A percentile compares a stretch with the other conserved stretches of the same genome.
Evolutionary conservation across 2,888 invertebrate genomes (phyloP).

Genomic region (Pristionchus arcanus): DNA sequence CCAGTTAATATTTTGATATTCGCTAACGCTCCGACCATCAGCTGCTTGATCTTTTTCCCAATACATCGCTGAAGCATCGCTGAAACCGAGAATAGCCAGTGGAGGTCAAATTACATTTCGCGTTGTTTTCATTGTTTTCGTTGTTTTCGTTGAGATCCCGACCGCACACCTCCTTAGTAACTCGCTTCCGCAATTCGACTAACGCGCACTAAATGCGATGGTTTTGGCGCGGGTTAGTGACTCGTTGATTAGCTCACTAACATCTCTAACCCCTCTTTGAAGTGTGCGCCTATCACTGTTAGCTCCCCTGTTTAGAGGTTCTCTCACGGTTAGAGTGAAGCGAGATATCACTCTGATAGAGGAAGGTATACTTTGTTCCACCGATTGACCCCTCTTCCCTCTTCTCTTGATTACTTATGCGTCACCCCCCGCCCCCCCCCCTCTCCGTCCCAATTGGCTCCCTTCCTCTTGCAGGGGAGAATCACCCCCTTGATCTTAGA

Average conservation of each 20-base stretch:
- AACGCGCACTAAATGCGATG: background rate
- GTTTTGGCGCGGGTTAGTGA: background rate
- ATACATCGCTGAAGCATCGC: background rate
- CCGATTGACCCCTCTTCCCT: background rate
- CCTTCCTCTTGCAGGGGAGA: conserved; percentile 1
- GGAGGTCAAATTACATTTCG: background rate
- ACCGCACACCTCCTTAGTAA: background rate
- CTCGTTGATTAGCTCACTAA: background rate
- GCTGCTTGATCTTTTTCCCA: background rate
- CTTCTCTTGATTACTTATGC: background rate
- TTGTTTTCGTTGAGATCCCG: background rate
- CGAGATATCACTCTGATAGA: too few relatives aligned
- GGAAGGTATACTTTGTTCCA: background rate
- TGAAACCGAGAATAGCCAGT: background rate
- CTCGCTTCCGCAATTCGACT: conserved; percentile 35
- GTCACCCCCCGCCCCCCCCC: background rate
- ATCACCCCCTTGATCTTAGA: background rate
- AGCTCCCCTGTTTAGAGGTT: background rate
- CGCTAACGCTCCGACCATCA: background rate
- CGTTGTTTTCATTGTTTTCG: background rate
- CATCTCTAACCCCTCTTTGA: background rate
- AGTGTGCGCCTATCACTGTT: background rate
- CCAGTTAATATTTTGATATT: background rate
- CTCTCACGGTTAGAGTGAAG: too few relatives aligned
- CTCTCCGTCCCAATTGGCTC: background rate